Percentiles rank a stretch among this genome's conserved stretches.
Evolutionary conservation across 2,888 invertebrate species (phyloP).

Genomic region (Tineola bisselliella): DNA sequence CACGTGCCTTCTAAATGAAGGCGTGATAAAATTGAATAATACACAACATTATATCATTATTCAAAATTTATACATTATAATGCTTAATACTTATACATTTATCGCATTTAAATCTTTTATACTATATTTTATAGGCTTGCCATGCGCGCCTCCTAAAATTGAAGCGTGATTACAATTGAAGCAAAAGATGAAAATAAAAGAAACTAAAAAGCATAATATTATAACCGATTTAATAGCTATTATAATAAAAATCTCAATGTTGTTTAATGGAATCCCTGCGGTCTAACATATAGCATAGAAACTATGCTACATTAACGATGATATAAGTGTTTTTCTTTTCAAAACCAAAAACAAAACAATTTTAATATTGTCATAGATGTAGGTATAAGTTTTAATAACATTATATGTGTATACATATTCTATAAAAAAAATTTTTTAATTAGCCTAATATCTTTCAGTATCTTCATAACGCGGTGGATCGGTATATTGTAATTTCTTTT

Average conservation of each 20-base stretch:
- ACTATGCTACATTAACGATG: too few relatives aligned
- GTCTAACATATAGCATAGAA: too few relatives aligned
- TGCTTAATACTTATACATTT: neutral
- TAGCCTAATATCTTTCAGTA: conserved; percentile 9
- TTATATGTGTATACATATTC: too few relatives aligned
- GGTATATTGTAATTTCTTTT: neutral
- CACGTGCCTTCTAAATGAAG: conserved; percentile 5
- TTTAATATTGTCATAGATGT: too few relatives aligned
- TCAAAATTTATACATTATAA: conserved; percentile 4
- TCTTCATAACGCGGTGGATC: conserved; percentile 5
- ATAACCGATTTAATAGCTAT: too few relatives aligned
- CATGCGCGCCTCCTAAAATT: neutral
- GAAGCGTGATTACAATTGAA: neutral
- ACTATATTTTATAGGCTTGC: neutral
- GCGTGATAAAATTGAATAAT: neutral
- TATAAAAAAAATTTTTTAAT: too few relatives aligned
- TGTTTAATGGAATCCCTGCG: too few relatives aligned
- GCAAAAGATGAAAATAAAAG: neutral
- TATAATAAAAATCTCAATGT: too few relatives aligned
- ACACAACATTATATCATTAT: conserved; percentile 2
- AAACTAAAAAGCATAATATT: too few relatives aligned
- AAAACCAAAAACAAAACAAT: too few relatives aligned
- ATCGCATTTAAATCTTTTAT: neutral
- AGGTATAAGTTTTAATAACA: too few relatives aligned
- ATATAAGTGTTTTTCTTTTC: too few relatives aligned